phyloP scores from a whole-genome alignment of 1,140 invertebrate genomes.

The Doryteuthis pealeii region DNA sequence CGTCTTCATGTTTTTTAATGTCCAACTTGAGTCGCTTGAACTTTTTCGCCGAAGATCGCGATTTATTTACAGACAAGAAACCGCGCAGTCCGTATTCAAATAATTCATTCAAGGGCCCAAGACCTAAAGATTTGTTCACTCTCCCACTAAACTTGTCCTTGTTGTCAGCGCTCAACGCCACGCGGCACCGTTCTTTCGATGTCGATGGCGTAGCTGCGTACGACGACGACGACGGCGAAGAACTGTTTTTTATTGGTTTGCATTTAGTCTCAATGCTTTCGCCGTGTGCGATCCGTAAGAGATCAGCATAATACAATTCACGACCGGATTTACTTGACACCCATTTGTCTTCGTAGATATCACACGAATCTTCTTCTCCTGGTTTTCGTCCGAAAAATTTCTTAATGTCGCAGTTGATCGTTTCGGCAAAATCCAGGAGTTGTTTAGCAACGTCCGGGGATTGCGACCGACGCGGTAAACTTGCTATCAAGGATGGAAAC shows the following conservation, averaged over 20 bases:
- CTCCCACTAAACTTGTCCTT: constrained; percentile 39
- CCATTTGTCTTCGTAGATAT: constrained; percentile 56
- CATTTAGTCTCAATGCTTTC: constrained; percentile 28
- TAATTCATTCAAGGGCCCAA: constrained; percentile 48
- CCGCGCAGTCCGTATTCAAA: constrained; percentile 47
- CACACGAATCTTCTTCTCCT: constrained; percentile 51
- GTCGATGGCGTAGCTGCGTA: constrained; percentile 20
- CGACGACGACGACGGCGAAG: constrained; percentile 12
- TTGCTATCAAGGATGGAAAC: constrained; percentile 20
- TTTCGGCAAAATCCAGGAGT: constrained; percentile 48
- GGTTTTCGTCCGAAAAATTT: constrained; percentile 53
- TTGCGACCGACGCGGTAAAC: constrained; percentile 16
- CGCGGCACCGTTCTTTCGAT: neutral
- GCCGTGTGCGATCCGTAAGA: constrained; percentile 50
- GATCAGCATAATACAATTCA: constrained; percentile 53
- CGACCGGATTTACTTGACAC: constrained; percentile 47
- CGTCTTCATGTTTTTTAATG: constrained; percentile 33
- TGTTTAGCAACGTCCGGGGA: constrained; percentile 44
- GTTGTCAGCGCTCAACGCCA: constrained; percentile 25
- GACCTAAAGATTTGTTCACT: constrained; percentile 38
- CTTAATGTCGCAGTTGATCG: constrained; percentile 53
- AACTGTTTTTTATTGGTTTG: constrained; percentile 22
- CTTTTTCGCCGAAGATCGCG: constrained; percentile 22
- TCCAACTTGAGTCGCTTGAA: constrained; percentile 35
- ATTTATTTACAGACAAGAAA: constrained; percentile 31